phyloP scores from a whole-genome alignment of 2,113 vertebrate species.

The Ciconia stormi region DNA sequence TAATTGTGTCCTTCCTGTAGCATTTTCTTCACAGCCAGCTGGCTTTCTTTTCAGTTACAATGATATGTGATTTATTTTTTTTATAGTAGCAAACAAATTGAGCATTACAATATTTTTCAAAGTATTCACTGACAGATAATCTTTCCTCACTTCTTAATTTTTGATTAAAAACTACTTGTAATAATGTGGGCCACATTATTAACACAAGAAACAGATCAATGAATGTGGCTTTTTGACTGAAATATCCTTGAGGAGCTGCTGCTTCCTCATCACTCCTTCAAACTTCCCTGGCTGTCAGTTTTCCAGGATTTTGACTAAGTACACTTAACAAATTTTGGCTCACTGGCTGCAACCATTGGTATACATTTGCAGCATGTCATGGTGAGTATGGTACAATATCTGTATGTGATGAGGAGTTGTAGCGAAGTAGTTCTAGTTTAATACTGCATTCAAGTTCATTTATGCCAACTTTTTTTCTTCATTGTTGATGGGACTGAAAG shows the following conservation, averaged over 20 bases:
- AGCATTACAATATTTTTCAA: not conserved
- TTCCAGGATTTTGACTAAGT: not conserved
- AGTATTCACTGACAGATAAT: not conserved
- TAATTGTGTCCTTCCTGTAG: not conserved
- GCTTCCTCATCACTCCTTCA: not conserved
- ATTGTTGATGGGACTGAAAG: not conserved
- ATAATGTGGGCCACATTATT: fast-evolving
- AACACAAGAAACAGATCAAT: not conserved
- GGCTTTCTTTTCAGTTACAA: not conserved
- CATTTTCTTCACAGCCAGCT: not conserved
- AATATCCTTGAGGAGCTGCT: not conserved
- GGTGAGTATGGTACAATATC: not conserved
- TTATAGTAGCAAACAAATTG: not conserved
- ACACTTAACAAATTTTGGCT: not conserved
- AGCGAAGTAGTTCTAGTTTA: not conserved
- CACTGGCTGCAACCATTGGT: not conserved
- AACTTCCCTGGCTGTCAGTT: not conserved
- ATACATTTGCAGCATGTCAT: not conserved
- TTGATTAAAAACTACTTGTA: not conserved
- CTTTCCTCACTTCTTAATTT: not conserved
- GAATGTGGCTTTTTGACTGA: not conserved
- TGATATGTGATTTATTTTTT: not conserved
- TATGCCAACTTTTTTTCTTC: not conserved
- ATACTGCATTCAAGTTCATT: not conserved
- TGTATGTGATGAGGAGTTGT: not conserved